Base-by-base conservation (phyloP, 1,140 invertebrate genomes). In the Drosophila kanapiae region DNA sequence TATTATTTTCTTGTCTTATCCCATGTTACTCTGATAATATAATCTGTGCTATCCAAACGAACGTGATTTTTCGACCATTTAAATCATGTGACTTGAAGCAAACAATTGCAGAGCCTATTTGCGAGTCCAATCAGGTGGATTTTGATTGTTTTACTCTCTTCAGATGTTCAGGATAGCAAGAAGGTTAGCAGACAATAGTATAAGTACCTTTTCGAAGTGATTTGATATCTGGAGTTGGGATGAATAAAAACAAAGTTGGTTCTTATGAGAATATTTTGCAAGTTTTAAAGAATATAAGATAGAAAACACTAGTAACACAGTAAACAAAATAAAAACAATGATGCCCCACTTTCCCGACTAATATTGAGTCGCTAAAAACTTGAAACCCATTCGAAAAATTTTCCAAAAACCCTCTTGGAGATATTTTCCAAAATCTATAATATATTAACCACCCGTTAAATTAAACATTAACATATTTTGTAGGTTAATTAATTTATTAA, bases 1-100 rank as follows among this genome's bases (percentile, higher is more conserved):
- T 23, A 7, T 8, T 14, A 9, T 54, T 37, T 37, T 23, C 33
- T 23, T 54, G 9, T 11, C 51, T 37, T 23, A 23, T 54, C 31
- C 16, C 31, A 13, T 0, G 10, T 6, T 13, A 7, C 11, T 18
- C n/a, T 23, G 33, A 38, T n/a, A 54, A 38, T 8, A 11, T 37
- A 56, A 56, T 38, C 16, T 56, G 53, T 9, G 35, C 9, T 56
- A 38, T 23, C 5, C 33, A 54, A 54, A 54, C 14, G 23, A 23
- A 23, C 16, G 18, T 49, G 48, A 29, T 27, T 49, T 29, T 49
- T 49, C n/a, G 47, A 49, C 16, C 7, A 23, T 14, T 10, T 6
- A 10, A 9, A 14, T 54, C 51, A 14, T 23, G 33, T 54, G 51
- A 37, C 51, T 54, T 23, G 33, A 14, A 54, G 33, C 33, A 54